Evolutionary conservation across 2,113 vertebrate genomes (phyloP), one percentile per base, ranked within the genome.

Genomic region (Anguilla japonica): DNA sequence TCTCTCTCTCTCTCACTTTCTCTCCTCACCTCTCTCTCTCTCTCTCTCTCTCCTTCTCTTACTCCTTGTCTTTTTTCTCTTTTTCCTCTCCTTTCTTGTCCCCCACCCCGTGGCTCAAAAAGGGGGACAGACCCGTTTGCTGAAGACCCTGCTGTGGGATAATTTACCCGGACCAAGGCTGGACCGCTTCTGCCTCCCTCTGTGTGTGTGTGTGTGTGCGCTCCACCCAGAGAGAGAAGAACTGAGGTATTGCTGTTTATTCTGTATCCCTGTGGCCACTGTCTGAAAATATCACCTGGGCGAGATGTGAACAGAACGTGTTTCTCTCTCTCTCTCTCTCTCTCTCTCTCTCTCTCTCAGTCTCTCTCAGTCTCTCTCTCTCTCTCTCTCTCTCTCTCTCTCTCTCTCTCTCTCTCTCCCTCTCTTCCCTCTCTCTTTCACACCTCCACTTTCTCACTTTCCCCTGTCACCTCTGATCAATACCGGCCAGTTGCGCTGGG

Each of bases 181-280:
- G 75, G 75, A 57, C 41, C 29, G 34, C 81, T 56, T 46, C 43
- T 46, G 79, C 67, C 86, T 75, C 63, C 43, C 85, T 53, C 34
- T 34, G 34, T 34, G 34, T 34, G 34, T 34, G 34, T 34, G 34
- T 34, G 34, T 34, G 34, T 34, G 50, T 87, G 89, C 88, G 90
- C 89, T 60, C 67, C 22, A 53, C 34, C 34, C 0, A 34, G 34
- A 34, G 34, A 43, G 81, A 53, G 46, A 53, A 26, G 34, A 85
- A 56, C 88, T 87, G 94, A 95, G 95, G 95, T 96, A 95, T 85
- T 85, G 87, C 86, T 91, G 89, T 90, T 88, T 89, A 84, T 86
- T 90, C 91, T 92, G 79, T 88, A 84, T 80, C 9, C n/a, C 50
- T 88, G 88, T 56, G 86, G 26, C 71, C 9, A 41, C 16, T 88